phyloP scores from a whole-genome alignment of 2,797 vertebrate genomes.

The Squalus acanthias region DNA sequence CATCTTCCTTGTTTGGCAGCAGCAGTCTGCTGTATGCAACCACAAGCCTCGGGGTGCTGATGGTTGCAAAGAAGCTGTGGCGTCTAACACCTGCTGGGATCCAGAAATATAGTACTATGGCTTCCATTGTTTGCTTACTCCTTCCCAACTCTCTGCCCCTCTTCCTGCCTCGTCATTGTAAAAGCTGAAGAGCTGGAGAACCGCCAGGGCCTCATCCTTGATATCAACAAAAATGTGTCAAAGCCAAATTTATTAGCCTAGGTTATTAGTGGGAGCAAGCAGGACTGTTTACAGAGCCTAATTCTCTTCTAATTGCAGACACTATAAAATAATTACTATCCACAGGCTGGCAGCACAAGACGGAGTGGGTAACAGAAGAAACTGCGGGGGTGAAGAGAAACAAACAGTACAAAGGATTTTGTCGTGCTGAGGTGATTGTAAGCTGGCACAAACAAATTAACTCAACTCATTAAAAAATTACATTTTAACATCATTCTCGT shows the following conservation, averaged over 20 bases:
- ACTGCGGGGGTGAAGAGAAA: constrained; percentile 71
- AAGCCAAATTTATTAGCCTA: constrained; percentile 78
- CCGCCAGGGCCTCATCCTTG: constrained; percentile 67
- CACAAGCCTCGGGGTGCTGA: constrained; percentile 81
- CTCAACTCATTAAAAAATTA: constrained; percentile 74
- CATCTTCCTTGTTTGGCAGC: constrained; percentile 56
- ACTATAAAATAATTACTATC: constrained; percentile 92
- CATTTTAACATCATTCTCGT: constrained; percentile 58
- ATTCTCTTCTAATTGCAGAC: constrained; percentile 89
- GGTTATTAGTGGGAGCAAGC: constrained; percentile 76
- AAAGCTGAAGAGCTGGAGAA: constrained; percentile 62
- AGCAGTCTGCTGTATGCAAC: constrained; percentile 55
- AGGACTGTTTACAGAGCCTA: constrained; percentile 88
- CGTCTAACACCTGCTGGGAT: constrained; percentile 84
- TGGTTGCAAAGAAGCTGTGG: constrained; percentile 75
- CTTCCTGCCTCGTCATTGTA: constrained; percentile 25
- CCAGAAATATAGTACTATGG: constrained; percentile 80
- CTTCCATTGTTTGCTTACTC: constrained; percentile 70
- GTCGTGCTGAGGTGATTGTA: constrained; percentile 70
- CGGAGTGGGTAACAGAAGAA: constrained; percentile 75
- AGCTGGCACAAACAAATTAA: constrained; percentile 73
- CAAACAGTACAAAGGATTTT: constrained; percentile 55
- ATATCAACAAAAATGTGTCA: constrained; percentile 69
- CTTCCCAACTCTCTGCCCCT: constrained; percentile 50
- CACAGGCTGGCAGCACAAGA: constrained; percentile 75